Evolutionary conservation across 2,797 vertebrate species (phyloP), one percentile per base, ranked within the genome.

Genomic region (Amblyopsis hoosieri): DNA sequence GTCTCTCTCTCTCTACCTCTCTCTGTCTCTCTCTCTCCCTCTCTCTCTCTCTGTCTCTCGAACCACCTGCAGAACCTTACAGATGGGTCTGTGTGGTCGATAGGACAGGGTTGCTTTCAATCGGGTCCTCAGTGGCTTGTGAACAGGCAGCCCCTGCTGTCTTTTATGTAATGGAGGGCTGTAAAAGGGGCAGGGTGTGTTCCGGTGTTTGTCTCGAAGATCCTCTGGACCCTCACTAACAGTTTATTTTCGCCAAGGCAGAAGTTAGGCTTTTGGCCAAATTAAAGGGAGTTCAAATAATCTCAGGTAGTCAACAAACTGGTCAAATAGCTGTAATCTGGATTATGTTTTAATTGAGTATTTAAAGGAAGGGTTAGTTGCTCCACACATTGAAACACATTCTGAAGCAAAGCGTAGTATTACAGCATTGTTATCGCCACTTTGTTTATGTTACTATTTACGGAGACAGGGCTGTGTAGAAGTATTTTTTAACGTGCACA

Each of bases 161-260:
- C 74, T 78, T 88, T 90, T 83, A 86, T 67, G 69, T 68, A 65
- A 64, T 11, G 49, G 55, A 80, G 52, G 67, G 54, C 71, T 70
- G 73, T 85, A 84, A 81, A 81, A 77, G 67, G 60, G 67, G 68
- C 11, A 66, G 62, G 64, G 79, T 64, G 75, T 46, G 59, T 69
- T 89, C 78, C 81, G 82, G 87, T 88, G 84, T 82, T 83, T 66
- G 72, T 72, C 80, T 82, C 75, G 71, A 87, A 85, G 78, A 87
- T 62, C 73, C 85, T 74, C 74, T 62, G 57, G 76, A 83, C 61
- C 46, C 75, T 60, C 56, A 80, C 77, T 61, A 70, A 78, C 64
- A 68, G 55, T 64, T 73, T 57, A 78, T 15, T 53, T 61, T 51
- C 14, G 49, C 64, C 54, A 31, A 62, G 8, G 58, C 79, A 74